Evolutionary conservation across 64 coral and sea anemone species (phyloP), one percentile per base, ranked within the genome.

Genomic region (Platygyra sinensis): DNA sequence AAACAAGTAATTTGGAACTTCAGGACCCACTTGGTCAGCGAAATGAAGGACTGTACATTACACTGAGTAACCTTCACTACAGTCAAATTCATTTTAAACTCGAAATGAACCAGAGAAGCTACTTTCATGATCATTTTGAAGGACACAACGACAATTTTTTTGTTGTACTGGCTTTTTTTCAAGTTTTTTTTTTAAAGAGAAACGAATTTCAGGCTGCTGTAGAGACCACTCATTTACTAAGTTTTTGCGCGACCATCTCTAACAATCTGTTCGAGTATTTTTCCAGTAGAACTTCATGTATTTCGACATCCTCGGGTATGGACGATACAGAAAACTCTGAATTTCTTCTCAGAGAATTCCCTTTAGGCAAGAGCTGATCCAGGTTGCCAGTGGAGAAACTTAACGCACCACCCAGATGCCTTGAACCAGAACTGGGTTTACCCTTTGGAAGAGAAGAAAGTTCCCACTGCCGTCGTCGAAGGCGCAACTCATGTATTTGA

Each of bases 201-300:
- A 73, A 73, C 15, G 71, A 31, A 73, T 30, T 11, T 30, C 27
- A 28, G 14, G 29, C 8, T 27, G 29, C 25, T 30, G 12, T 8
- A 27, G 25, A 73, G 8, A 27, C 5, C 20, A 16, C 39, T 85
- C 81, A 85, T 50, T 85, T 67, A 22, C 38, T 72, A 7, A 85
- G 60, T 24, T 85, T 85, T 27, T 67, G 32, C 5, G 62, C 62
- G 12, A 85, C 62, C 33, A 85, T 85, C 64, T 85, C 81, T 3
- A 85, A 69, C 27, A 85, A 28, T 85, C 63, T 72, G 8, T 85
- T 51, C 2, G 63, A 85, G n/a, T 85, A 72, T 28, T 52, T 79
- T 39, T 85, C 81, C 39, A 85, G 36, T 51, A 85, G 24, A 2
- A 85, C 81, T 85, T 85, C 81, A 85, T 85, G 81, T 64, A 85